Evolutionary conservation across 37 sponge, comb jelly and placozoan genomes (phyloP).

Genomic region (Ephydatia muelleri): DNA sequence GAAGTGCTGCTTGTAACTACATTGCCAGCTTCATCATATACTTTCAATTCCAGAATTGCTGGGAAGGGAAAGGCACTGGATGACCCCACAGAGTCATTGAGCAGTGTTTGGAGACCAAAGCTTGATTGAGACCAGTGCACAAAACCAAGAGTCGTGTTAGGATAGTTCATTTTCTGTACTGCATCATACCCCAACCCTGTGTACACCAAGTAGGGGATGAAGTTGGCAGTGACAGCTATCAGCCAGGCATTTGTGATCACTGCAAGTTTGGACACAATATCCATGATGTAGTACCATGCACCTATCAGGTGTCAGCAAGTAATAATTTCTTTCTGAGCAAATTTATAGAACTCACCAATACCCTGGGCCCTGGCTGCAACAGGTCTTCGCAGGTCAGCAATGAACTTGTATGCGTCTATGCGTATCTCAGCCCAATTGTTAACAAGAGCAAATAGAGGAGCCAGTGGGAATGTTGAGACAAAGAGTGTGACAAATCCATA

Average conservation of each 20-base stretch:
- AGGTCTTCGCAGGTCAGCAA: slow-evolving; percentile 43
- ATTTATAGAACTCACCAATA: slow-evolving; percentile 66
- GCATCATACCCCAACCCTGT: neutral
- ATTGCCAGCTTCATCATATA: slow-evolving; percentile 1
- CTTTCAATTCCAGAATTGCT: slow-evolving; percentile 7
- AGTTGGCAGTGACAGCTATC: slow-evolving; percentile 74
- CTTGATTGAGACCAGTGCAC: neutral
- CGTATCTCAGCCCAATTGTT: slow-evolving; percentile 85
- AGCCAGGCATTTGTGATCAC: slow-evolving; percentile 81
- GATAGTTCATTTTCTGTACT: neutral
- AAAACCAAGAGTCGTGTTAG: neutral
- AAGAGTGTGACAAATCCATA: slow-evolving; percentile 90
- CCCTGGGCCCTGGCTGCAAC: slow-evolving; percentile 83
- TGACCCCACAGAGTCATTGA: neutral
- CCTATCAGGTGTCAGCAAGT: no score
- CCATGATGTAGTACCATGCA: slow-evolving; percentile 81
- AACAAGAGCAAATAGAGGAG: slow-evolving; percentile 84
- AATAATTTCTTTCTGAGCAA: no score
- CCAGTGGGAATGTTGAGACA: slow-evolving; percentile 88
- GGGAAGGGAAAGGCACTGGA: slow-evolving; percentile 54
- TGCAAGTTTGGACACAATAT: slow-evolving; percentile 70
- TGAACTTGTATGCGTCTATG: slow-evolving; percentile 81
- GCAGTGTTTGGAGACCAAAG: neutral
- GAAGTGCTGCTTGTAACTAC: neutral
- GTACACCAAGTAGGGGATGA: slow-evolving; percentile 48